Evolutionary conservation across 2,113 vertebrate genomes (phyloP).

Genomic region (Tichodroma muraria): DNA sequence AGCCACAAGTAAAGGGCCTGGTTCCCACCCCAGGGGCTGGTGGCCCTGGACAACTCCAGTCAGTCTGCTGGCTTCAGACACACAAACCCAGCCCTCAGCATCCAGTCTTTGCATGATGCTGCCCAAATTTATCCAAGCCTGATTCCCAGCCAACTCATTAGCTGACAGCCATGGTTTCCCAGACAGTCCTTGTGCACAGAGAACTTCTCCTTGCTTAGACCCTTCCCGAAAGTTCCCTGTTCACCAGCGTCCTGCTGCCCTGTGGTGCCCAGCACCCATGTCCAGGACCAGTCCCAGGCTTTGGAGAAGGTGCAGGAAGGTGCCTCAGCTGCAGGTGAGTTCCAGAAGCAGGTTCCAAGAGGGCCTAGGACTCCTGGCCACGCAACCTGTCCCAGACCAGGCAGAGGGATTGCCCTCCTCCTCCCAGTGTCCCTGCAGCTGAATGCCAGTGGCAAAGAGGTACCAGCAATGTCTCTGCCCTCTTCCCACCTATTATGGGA

Average conservation of each 20-base stretch:
- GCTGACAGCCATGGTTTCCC: background rate
- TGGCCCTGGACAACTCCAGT: background rate
- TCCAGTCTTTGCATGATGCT: background rate
- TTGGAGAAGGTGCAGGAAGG: background rate
- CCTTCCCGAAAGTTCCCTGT: background rate
- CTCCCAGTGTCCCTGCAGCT: background rate
- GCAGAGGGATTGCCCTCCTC: background rate
- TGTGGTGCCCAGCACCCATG: background rate
- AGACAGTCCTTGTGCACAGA: background rate
- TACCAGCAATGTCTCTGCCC: background rate
- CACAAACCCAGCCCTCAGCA: background rate
- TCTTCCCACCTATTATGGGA: background rate
- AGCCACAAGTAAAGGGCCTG: rapidly evolving
- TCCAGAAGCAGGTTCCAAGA: background rate
- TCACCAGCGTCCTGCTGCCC: background rate
- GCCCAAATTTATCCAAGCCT: background rate
- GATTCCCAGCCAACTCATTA: background rate
- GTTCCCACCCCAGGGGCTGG: background rate
- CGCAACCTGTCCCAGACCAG: background rate
- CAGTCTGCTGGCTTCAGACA: background rate
- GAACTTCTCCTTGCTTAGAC: background rate
- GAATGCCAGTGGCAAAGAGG: background rate
- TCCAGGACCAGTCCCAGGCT: background rate
- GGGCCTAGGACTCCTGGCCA: background rate
- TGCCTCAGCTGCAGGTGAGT: background rate